Conservation (phyloP, 2,888 invertebrate species). For the Seira musarum region DNA sequence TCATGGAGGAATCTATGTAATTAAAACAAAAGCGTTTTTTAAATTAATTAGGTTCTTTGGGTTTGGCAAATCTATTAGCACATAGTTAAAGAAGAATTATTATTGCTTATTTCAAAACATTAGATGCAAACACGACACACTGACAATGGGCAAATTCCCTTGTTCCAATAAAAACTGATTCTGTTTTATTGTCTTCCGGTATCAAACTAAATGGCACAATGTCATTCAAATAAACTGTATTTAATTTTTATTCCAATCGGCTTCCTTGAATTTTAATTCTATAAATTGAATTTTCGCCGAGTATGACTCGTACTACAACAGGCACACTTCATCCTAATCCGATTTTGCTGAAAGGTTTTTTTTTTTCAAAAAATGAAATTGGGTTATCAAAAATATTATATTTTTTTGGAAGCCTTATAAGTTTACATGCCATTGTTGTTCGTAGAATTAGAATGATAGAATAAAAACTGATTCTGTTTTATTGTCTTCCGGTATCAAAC, state of each 20-base stretch:
- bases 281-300: not conserved
- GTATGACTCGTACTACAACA: too few relatives aligned
- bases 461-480: not conserved
- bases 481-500: too few relatives aligned
- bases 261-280: not conserved
- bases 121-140: not conserved
- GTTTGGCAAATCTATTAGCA: too few relatives aligned
- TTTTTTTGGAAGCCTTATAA: too few relatives aligned
- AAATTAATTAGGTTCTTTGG: not conserved
- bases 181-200: not conserved
- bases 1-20: not conserved
- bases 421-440: too few relatives aligned
- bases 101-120: not conserved
- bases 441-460: not conserved
- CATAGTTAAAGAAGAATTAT: not conserved
- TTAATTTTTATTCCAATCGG: too few relatives aligned
- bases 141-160: not conserved
- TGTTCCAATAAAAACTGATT: not conserved
- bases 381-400: too few relatives aligned
- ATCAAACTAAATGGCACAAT: not conserved
- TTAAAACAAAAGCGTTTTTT: not conserved
- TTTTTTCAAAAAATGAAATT: too few relatives aligned
- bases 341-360: too few relatives aligned
- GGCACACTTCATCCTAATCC: too few relatives aligned
- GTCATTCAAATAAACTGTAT: not conserved